Base-by-base conservation (phyloP, 2,888 invertebrate genomes). In the Busseola fusca region DNA sequence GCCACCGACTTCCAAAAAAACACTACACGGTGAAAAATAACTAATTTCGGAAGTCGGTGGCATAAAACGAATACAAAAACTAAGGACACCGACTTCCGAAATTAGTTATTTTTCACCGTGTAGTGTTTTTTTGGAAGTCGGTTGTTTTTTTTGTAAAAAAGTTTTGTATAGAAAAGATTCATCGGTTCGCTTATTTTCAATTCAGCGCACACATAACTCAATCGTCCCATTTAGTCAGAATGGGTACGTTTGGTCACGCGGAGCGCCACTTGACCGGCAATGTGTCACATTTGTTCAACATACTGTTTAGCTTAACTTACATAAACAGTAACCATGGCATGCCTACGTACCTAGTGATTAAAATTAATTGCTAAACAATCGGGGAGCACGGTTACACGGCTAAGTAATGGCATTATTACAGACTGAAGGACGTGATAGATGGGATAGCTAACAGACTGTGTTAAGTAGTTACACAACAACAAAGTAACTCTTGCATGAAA, bases 291-390 rank as follows among this genome's bases (percentile, higher is more conserved):
- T 77, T 65, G 65, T 78, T 57, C 40, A 77, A 57, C 48, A 58
- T 40, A 57, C 37, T 42, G 45, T 68, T 82, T 64, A 68, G 74
- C 64, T 82, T 64, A 68, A 69, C 64, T 72, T 54, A 65, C 62
- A 45, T 69, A 66, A 59, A 60, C 60, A 65, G 42, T 34, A 54
- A 48, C 57, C 63, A 57, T 63, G 63, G 42, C 67, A 40, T 25
- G 52, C 48, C 37, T 48, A 73, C 64, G 62, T 63, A 82, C 34
- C 48, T 63, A 40, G 64, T 63, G 66, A 81, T 83, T 74, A 74
- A 81, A 85, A 83, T 83, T 85, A 81, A 83, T 81, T 74, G 72
- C 72, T 68, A 73, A 83, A 85, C 81, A 83, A 85, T 78, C 74
- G 58, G 57, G 59, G 45, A 76, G 72, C 69, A 67, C 57, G 72